Percentiles rank a stretch among this genome's conserved stretches.
phyloP scores from a whole-genome alignment of 2,888 invertebrate genomes.

The Conomelus anceps region DNA sequence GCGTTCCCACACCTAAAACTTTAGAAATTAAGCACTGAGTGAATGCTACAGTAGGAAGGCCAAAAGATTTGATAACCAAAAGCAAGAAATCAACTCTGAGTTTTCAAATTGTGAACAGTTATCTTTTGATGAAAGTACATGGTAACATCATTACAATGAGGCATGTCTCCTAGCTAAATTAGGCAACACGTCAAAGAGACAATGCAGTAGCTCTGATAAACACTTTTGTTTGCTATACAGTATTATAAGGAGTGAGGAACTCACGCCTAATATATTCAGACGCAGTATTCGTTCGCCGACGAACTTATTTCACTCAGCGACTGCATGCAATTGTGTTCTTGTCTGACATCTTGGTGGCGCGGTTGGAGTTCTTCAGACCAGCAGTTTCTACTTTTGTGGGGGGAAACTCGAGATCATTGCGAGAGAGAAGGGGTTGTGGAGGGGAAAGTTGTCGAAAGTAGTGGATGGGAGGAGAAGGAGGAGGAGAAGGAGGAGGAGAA shows the following conservation, averaged over 20 bases:
- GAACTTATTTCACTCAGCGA: background rate
- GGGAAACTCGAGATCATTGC: background rate
- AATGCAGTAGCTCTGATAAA: background rate
- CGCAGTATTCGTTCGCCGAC: background rate
- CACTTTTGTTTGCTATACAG: background rate
- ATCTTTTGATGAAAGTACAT: background rate
- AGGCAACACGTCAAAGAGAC: background rate
- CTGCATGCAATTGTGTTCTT: background rate
- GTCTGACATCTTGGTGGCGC: background rate
- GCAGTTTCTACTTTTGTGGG: background rate
- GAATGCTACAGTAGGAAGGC: background rate
- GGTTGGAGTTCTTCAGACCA: background rate
- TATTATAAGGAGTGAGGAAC: background rate
- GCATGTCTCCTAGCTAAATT: background rate
- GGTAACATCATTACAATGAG: background rate
- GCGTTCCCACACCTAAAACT: too few relatives aligned
- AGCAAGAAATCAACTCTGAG: background rate
- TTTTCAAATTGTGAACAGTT: background rate
- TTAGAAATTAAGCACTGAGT: too few relatives aligned
- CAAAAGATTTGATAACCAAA: background rate
- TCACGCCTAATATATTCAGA: background rate
- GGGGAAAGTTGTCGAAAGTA: too few relatives aligned
- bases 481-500: background rate
- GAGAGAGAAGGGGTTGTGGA: background rate
- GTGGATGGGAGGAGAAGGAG: background rate